Evolutionary conservation across 2,797 vertebrate genomes (phyloP).

Genomic region (Rhabdomys pumilio): DNA sequence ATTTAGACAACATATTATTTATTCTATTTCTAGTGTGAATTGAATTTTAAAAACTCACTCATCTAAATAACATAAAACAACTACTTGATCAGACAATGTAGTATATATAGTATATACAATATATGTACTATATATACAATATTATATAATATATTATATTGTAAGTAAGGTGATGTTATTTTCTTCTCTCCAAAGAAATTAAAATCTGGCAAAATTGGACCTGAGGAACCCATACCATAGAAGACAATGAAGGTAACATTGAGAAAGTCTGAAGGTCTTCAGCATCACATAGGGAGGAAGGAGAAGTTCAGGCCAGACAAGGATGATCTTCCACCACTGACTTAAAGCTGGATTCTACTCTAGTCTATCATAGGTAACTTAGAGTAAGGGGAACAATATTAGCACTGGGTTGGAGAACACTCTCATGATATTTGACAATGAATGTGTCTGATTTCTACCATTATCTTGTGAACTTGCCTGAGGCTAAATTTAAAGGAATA

Average conservation of each 20-base stretch:
- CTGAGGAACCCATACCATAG: neutral
- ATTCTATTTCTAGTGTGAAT: neutral
- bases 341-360: neutral
- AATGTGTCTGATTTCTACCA: neutral
- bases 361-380: neutral
- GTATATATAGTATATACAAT: neutral
- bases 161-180: neutral
- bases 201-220: neutral
- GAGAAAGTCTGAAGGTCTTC: neutral
- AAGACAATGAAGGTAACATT: neutral
- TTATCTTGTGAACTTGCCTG: neutral
- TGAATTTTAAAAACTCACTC: neutral
- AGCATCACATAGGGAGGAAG: neutral
- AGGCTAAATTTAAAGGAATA: neutral
- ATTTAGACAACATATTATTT: neutral
- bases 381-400: neutral
- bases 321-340: neutral
- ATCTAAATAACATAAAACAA: slow-evolving; percentile 23
- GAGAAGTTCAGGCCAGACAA: no score
- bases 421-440: neutral
- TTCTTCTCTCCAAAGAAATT: neutral
- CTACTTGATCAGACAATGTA: neutral
- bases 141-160: neutral
- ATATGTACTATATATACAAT: neutral
- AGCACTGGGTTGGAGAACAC: neutral